Evolutionary conservation across 1,140 invertebrate genomes (phyloP), one percentile per base, ranked within the genome.

Genomic region (Drosophila novamexicana): DNA sequence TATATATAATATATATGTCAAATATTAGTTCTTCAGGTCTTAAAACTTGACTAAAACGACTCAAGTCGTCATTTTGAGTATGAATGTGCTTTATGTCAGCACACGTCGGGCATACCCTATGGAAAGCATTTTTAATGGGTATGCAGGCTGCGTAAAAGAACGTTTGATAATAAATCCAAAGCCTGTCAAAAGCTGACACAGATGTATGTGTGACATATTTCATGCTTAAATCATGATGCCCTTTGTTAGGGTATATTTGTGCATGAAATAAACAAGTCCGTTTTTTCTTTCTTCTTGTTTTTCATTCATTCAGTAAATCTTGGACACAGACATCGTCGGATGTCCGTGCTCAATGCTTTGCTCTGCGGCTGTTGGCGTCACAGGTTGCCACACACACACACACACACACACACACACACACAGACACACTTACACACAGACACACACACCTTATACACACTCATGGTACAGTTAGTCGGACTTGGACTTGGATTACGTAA

Each of bases 401-500:
- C 32, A 61, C 36, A 44, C 5, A 58, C 12, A 66, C 44, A 53
- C 6, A 64, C 18, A 42, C 10, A 54, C 16, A 22, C 2, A 64
- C 18, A 42, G 7, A 47, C 12, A 29, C 22, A 29, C 8, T 58
- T 12, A 42, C 10, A 54, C 2, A 64, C 18, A 42, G 7, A 47
- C 12, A 29, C 22, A 29, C 8, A 63, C n/a, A 64, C 2, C n/a
- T 16, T 18, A 57, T n/a, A 34, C 34, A 54, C 66, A 75, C 67
- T 57, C 71, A 72, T 61, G 45, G 68, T 66, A 76, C 74, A 76
- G 68, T 75, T 71, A 70, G 73, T 50, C 65, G 47, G 22, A 44
- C 37, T 75, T 65, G 73, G 58, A 75, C 73, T 64, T 75, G 71
- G 64, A 50, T 74, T 74, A 69, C 71, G 71, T 74, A 74, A 74